Percentiles rank a stretch among this genome's conserved stretches.
Evolutionary conservation across 2,113 vertebrate species (phyloP).

Genomic region (Microtus richardsoni): DNA sequence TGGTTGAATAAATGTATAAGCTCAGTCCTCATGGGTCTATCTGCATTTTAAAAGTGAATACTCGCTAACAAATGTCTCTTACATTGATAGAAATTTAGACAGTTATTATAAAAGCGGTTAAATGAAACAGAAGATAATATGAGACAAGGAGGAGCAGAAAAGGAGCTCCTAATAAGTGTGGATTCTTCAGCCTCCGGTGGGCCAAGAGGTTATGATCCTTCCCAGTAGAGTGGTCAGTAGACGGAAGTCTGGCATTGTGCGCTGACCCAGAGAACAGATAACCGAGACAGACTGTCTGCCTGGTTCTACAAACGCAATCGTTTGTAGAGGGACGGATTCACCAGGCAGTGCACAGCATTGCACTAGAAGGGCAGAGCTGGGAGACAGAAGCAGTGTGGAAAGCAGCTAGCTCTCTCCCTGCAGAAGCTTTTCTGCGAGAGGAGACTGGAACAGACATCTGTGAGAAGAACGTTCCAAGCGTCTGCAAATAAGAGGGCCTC

Average conservation of each 20-base stretch:
- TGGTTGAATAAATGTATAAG: background rate
- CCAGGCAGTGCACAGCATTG: background rate
- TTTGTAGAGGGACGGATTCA: background rate
- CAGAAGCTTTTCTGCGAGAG: background rate
- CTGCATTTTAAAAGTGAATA: conserved; percentile 19
- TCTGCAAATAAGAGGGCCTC: background rate
- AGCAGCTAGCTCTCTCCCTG: background rate
- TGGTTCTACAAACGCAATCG: background rate
- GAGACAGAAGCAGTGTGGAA: background rate
- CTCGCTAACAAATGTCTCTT: background rate
- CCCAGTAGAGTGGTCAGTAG: background rate
- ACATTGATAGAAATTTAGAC: background rate
- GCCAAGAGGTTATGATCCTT: background rate
- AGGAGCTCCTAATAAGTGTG: background rate
- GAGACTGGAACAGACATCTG: background rate
- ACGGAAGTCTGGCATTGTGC: background rate
- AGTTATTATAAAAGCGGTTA: conserved; percentile 20
- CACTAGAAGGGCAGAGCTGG: background rate
- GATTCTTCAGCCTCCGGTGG: background rate
- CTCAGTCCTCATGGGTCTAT: background rate
- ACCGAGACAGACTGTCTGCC: background rate
- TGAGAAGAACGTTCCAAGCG: background rate
- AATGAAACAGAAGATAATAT: background rate
- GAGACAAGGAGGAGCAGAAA: background rate
- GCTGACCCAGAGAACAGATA: background rate